Evolutionary conservation across 2,888 invertebrate species (phyloP).

Genomic region (Tenodera sinensis): DNA sequence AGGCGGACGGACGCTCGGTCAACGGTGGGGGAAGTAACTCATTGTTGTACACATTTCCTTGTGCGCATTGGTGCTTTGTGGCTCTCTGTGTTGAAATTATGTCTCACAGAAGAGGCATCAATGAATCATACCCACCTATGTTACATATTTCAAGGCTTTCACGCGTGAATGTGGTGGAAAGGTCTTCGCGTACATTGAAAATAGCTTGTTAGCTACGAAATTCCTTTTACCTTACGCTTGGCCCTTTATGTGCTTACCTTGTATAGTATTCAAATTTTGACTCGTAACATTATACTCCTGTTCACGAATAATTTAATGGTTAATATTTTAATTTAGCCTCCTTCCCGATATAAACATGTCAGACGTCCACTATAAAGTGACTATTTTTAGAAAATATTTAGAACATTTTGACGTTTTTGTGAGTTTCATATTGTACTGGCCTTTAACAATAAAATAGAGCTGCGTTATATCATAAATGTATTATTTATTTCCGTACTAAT

Average conservation of each 20-base stretch:
- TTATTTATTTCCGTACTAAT: too few relatives aligned
- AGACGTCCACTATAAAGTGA: too few relatives aligned
- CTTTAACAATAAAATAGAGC: too few relatives aligned
- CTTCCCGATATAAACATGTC: too few relatives aligned
- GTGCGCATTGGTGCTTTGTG: neutral
- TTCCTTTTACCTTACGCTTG: neutral
- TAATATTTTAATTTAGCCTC: too few relatives aligned
- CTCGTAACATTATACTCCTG: too few relatives aligned
- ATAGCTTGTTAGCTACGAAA: neutral
- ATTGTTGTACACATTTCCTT: neutral
- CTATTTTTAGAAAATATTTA: too few relatives aligned
- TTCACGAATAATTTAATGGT: too few relatives aligned
- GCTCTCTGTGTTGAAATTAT: neutral
- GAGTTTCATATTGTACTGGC: too few relatives aligned
- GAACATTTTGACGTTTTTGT: too few relatives aligned
- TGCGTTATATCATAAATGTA: too few relatives aligned
- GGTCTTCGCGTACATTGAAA: neutral
- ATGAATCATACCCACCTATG: neutral
- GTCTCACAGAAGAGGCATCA: neutral
- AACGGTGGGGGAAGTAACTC: neutral
- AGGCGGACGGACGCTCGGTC: neutral
- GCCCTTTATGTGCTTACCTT: neutral
- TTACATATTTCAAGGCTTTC: neutral
- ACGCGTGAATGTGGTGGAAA: neutral
- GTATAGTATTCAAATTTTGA: too few relatives aligned